Conservation (phyloP, 2,113 vertebrate species). For the Carollia perspicillata region DNA sequence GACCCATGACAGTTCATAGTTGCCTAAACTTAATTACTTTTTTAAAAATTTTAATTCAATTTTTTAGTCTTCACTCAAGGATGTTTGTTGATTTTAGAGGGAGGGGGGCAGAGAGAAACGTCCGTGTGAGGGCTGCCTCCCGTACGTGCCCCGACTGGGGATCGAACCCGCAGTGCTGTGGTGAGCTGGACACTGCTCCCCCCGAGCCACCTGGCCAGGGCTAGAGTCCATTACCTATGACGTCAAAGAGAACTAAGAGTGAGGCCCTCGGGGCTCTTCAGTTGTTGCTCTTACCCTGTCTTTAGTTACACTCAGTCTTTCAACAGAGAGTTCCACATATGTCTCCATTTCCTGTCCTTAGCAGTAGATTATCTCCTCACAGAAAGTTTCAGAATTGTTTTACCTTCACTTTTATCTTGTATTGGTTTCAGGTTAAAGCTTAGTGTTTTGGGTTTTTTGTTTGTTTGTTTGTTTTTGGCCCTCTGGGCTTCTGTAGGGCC, state of each 20-base stretch:
- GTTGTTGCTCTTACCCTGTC: not conserved
- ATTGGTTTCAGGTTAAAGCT: not conserved
- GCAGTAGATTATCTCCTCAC: conserved; percentile 42
- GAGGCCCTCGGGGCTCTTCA: not conserved
- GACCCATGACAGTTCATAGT: not conserved
- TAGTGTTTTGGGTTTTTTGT: not conserved
- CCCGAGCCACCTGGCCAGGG: too few species aligned
- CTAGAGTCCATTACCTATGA: not conserved
- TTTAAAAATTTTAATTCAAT: too few species aligned
- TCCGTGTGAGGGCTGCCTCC: too few species aligned
- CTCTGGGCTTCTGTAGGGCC: not conserved
- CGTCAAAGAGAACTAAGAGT: not conserved
- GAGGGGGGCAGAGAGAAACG: too few species aligned
- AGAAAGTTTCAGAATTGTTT: conserved; percentile 42
- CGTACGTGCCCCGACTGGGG: too few species aligned
- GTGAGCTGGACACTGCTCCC: too few species aligned
- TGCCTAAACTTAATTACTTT: not conserved
- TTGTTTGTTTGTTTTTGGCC: not conserved
- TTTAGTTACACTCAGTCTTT: conserved; percentile 36
- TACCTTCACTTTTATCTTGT: not conserved
- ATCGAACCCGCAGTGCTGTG: too few species aligned
- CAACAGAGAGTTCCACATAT: conserved; percentile 20
- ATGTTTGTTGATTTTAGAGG: too few species aligned
- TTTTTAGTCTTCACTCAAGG: too few species aligned
- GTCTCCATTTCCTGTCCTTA: conserved; percentile 11